Evolutionary conservation across 2,888 invertebrate species (phyloP), one percentile per base, ranked within the genome.

Genomic region (Urechis unicinctus): DNA sequence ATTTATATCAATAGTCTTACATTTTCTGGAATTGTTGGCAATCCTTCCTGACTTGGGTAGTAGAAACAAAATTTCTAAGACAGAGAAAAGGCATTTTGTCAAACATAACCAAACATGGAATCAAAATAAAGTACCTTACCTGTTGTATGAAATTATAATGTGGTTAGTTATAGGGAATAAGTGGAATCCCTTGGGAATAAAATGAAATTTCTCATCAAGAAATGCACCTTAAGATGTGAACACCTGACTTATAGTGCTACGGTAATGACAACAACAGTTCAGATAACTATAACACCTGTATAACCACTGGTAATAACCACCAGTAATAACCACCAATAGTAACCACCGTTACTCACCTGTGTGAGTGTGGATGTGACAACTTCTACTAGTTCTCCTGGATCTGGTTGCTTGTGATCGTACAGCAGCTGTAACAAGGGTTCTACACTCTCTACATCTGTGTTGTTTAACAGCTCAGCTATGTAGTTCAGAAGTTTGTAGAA

Each of bases 1-100:
- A 41, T 41, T 45, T 6, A 6, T 13, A 44, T 43, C 13, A 6
- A 9, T 9, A 25, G 46, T 69, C 76, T 70, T 66, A 76, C 95
- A 83, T 94, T 95, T 80, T 93, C 90, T 53, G 94, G 94, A 81
- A 97, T 92, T 79, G 89, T 91, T 24, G 96, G 95, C 67, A 97
- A 82, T 73, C 87, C 87, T 68, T 86, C 86, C 70, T 88, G 85
- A 75, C 87, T 85, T 29, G 91, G 91, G 67, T 87, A 85, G 70
- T 85, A 85, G 66, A 87, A 87, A 63, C 84, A 84, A 71, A 93
- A 92, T 72, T 85, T 84, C 86, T 91, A 81, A 65, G 85, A 85
- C 65, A 70, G 81, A 80, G 56, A 78, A 21, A 28, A 52, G 6
- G 21, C 26, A 48, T 25, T 13, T 6, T 26, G 21, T 22, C 9